phyloP scores from a whole-genome alignment of 2,888 invertebrate genomes.

The Mesorhabditis belari region DNA sequence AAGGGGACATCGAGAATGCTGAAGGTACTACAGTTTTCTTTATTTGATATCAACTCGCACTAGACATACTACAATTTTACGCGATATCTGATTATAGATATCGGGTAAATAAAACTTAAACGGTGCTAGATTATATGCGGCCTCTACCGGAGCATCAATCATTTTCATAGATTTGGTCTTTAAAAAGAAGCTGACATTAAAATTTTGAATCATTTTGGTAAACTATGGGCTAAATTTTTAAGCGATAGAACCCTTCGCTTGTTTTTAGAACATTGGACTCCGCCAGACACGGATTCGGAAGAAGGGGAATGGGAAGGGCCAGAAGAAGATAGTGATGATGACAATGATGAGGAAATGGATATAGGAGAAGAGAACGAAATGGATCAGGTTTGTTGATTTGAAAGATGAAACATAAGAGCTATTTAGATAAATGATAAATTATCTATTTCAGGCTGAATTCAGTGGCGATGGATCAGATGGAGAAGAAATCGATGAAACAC shows the following conservation, averaged over 20 bases:
- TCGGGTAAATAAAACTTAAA: not conserved
- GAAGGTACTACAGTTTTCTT: conserved; percentile 1
- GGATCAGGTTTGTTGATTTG: not conserved
- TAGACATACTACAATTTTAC: not conserved
- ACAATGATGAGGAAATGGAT: conserved; percentile 13
- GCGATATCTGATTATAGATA: not conserved
- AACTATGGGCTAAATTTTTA: too few species aligned
- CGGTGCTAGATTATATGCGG: not conserved
- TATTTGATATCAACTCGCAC: not conserved
- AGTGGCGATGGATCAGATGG: not conserved
- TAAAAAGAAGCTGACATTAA: not conserved
- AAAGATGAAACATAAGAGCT: too few species aligned
- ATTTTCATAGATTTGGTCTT: not conserved
- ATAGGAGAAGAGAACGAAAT: conserved; percentile 15
- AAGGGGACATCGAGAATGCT: conserved; percentile 44
- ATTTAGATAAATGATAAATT: too few species aligned
- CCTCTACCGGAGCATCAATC: not conserved
- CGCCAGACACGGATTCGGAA: conserved; percentile 35
- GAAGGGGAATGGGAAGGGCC: conserved; percentile 15
- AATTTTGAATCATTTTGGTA: too few species aligned
- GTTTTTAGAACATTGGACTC: conserved; percentile 35
- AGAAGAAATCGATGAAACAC: too few species aligned
- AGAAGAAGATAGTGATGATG: conserved; percentile 17
- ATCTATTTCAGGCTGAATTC: too few species aligned
- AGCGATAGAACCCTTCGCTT: too few species aligned